phyloP scores from a whole-genome alignment of 2,797 vertebrate species.

The Micrastur ruficollis region DNA sequence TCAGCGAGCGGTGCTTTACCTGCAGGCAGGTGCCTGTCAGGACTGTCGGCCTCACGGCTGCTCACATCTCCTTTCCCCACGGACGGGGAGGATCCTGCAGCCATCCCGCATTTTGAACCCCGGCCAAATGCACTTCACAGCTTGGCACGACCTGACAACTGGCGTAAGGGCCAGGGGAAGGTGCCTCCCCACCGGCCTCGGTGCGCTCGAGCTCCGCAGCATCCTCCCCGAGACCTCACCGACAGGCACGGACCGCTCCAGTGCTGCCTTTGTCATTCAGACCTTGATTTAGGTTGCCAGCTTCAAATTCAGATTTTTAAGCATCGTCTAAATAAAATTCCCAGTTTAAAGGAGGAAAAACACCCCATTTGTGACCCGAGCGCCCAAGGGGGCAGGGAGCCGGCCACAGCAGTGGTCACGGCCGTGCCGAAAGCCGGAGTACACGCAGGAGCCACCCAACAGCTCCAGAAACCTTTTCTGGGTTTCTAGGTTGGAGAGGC shows the following conservation, averaged over 20 bases:
- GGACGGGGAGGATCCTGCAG: not conserved
- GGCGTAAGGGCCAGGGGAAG: not conserved
- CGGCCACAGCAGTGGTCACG: accelerated
- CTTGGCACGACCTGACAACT: accelerated
- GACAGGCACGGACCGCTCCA: accelerated
- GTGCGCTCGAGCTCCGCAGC: accelerated
- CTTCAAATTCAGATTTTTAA: not conserved
- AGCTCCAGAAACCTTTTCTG: conserved; percentile 63
- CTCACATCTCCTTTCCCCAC: accelerated
- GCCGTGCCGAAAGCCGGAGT: not conserved
- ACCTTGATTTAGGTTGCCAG: not conserved
- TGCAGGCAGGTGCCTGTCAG: not conserved
- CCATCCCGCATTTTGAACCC: not conserved
- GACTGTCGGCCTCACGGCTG: not conserved
- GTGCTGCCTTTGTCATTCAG: not conserved
- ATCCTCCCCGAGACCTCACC: not conserved
- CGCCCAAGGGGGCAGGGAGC: not conserved
- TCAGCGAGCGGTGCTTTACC: not conserved
- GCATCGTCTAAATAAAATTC: not conserved
- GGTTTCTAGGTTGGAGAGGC: conserved; percentile 71
- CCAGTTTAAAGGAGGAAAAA: not conserved
- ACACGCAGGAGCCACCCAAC: not conserved
- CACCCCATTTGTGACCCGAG: accelerated
- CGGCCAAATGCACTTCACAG: not conserved
- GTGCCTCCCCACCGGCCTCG: not conserved